phyloP scores from a whole-genome alignment of 2,797 vertebrate species.

The Gorsachius magnificus region DNA sequence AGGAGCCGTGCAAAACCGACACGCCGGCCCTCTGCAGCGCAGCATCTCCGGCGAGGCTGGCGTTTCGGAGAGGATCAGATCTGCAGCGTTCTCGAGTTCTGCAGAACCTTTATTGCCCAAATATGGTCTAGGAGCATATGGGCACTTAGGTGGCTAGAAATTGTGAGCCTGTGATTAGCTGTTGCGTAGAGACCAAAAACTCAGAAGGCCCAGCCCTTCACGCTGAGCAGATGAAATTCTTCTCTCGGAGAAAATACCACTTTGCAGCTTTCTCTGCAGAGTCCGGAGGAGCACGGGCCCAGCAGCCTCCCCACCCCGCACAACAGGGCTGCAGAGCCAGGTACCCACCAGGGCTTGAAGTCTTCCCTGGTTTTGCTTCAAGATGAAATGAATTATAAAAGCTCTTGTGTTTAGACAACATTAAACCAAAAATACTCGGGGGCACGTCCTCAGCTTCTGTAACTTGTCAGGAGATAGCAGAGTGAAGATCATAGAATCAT shows the following conservation, averaged over 20 bases:
- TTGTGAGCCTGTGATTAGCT: not conserved
- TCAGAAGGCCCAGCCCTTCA: not conserved
- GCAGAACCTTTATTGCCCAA: not conserved
- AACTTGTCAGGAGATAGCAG: not conserved
- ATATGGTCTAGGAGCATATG: not conserved
- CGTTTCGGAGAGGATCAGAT: not conserved
- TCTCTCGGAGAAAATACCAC: accelerated
- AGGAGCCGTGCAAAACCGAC: not conserved
- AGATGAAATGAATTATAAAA: not conserved
- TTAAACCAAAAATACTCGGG: not conserved
- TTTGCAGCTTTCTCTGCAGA: not conserved
- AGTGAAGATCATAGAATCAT: not conserved
- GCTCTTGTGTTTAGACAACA: not conserved
- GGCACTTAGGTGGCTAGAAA: not conserved
- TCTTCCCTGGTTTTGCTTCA: not conserved
- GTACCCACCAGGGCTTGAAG: not conserved
- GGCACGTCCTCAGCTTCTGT: not conserved
- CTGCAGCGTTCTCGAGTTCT: not conserved
- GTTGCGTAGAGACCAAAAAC: accelerated
- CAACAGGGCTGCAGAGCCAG: not conserved
- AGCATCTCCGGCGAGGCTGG: not conserved
- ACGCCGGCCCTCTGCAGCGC: not conserved
- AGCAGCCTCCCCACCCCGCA: not conserved
- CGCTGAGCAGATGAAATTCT: accelerated
- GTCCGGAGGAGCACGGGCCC: not conserved